phyloP scores from a whole-genome alignment of 2,888 invertebrate species.

The Tachystola acroxantha region DNA sequence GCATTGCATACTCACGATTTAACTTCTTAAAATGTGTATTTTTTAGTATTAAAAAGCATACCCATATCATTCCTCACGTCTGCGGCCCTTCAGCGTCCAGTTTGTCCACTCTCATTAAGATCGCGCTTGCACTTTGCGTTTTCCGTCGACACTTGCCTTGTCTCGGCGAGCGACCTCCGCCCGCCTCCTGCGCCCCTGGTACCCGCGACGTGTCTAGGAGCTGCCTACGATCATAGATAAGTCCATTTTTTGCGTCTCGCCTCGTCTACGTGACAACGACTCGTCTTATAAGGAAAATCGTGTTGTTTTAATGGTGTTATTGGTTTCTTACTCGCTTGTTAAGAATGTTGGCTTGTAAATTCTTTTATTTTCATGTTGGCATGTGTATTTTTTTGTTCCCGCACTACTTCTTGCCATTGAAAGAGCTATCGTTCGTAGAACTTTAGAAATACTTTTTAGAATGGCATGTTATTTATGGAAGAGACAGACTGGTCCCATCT shows the following conservation, averaged over 20 bases:
- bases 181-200: constrained; percentile 54
- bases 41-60: too few species aligned
- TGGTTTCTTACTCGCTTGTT: constrained; percentile 17
- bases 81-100: constrained; percentile 59
- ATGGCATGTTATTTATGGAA: too few species aligned
- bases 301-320: constrained; percentile 31
- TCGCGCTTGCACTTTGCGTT: constrained; percentile 57
- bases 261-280: constrained; percentile 20
- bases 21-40: too few species aligned
- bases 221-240: constrained; percentile 71
- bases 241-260: constrained; percentile 8
- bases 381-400: too few species aligned
- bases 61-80: constrained; percentile 34
- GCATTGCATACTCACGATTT: too few species aligned
- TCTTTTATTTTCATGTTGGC: neutral
- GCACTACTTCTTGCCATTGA: neutral
- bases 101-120: constrained; percentile 78
- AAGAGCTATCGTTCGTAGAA: too few species aligned
- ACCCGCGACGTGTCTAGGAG: constrained; percentile 56
- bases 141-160: constrained; percentile 47
- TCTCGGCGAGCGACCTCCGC: constrained; percentile 37
- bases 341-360: constrained; percentile 2
- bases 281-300: constrained; percentile 29
- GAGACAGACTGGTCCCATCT: too few species aligned
- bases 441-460: too few species aligned